phyloP scores from a whole-genome alignment of 2,888 invertebrate species.

The Protodeltote pygarga region DNA sequence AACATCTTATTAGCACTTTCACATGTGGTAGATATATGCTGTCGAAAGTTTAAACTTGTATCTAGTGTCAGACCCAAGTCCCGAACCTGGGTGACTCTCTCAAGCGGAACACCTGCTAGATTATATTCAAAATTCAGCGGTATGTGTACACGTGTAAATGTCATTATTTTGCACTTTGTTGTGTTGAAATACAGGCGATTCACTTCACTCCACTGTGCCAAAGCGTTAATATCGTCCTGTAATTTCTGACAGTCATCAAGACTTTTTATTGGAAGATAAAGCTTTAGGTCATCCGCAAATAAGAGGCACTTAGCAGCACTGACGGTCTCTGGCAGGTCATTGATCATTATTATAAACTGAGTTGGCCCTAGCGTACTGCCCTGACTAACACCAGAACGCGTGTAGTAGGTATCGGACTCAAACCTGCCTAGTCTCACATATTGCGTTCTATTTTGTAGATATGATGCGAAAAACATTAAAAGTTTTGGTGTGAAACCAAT shows the following conservation, averaged over 20 bases:
- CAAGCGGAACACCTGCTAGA: not conserved
- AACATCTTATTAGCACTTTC: not conserved
- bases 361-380: not conserved
- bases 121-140: not conserved
- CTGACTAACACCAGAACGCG: not conserved
- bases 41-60: not conserved
- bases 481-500: not conserved
- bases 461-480: not conserved
- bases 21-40: not conserved
- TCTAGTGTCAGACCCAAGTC: not conserved
- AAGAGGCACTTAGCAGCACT: not conserved
- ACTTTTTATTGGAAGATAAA: not conserved
- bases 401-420: not conserved
- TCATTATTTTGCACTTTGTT: slow-evolving; percentile 3
- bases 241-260: not conserved
- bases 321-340: not conserved
- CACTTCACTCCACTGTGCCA: not conserved
- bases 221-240: not conserved
- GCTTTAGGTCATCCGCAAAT: slow-evolving; percentile 1
- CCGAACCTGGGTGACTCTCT: not conserved
- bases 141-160: not conserved
- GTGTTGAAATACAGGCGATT: slow-evolving; percentile 2
- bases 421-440: not conserved
- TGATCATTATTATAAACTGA: not conserved
- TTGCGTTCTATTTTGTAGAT: not conserved